Evolutionary conservation across 2,797 vertebrate genomes (phyloP).

Genomic region (Enteromius viviparus): DNA sequence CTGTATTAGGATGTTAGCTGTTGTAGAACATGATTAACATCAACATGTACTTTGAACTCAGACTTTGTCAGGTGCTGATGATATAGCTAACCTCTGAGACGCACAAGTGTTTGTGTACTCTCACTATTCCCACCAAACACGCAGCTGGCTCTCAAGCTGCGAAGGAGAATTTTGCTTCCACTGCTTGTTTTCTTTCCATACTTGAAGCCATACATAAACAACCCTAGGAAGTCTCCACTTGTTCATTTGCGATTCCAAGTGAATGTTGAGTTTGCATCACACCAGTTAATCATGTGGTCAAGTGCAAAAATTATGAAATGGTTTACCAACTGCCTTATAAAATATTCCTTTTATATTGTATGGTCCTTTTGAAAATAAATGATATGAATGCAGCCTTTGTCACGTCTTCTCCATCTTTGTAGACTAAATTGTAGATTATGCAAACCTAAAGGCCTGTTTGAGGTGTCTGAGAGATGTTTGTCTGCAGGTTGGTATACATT

Average conservation of each 20-base stretch:
- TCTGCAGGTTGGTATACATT: background rate
- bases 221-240: slow-evolving; percentile 26
- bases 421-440: background rate
- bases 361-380: slow-evolving; percentile 59
- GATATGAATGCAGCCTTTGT: background rate
- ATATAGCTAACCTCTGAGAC: slow-evolving; percentile 22
- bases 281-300: slow-evolving; percentile 40
- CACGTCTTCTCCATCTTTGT: background rate
- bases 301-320: slow-evolving; percentile 45
- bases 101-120: background rate
- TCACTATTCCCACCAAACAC: slow-evolving; percentile 13
- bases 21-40: slow-evolving; percentile 5
- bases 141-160: background rate
- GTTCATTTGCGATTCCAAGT: slow-evolving; percentile 24
- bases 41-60: slow-evolving; percentile 13
- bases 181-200: slow-evolving; percentile 22
- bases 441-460: background rate
- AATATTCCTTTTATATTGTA: slow-evolving; percentile 59
- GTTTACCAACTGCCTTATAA: slow-evolving; percentile 63
- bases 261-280: slow-evolving; percentile 40
- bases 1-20: background rate
- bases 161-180: slow-evolving; percentile 23
- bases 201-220: slow-evolving; percentile 50
- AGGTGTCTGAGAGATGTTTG: background rate
- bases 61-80: slow-evolving; percentile 37